Conservation (phyloP, 2,888 invertebrate species). For the Drepana falcataria region DNA sequence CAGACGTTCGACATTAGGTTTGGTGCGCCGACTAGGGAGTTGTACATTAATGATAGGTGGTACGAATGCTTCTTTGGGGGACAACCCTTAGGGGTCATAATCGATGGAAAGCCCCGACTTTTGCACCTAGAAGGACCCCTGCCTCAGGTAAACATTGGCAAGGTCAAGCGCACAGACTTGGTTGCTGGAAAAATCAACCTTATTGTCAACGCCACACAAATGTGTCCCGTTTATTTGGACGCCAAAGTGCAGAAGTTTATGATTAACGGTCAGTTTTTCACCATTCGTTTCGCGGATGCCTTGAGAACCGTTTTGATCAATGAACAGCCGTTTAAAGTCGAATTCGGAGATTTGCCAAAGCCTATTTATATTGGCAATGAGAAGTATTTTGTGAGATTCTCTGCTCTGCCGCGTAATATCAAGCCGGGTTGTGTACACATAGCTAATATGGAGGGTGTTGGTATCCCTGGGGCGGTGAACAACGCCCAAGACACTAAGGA, state of each 20-base stretch:
- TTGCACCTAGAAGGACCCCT: conserved; percentile 93
- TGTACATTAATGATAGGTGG: conserved; percentile 92
- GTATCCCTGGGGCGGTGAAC: conserved; percentile 32
- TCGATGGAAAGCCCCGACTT: conserved; percentile 86
- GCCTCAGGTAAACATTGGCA: conserved; percentile 95
- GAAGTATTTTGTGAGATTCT: conserved; percentile 89
- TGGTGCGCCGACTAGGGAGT: conserved; percentile 94
- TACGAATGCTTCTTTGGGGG: conserved; percentile 97
- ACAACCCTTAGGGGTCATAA: conserved; percentile 87
- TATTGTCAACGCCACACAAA: conserved; percentile 88
- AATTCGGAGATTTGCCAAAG: conserved; percentile 91
- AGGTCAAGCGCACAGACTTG: conserved; percentile 86
- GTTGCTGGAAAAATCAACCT: conserved; percentile 91
- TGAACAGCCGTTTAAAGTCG: conserved; percentile 86
- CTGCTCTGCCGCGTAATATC: conserved; percentile 85
- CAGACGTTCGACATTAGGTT: conserved; percentile 88
- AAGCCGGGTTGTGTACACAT: conserved; percentile 85
- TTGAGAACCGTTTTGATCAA: conserved; percentile 88
- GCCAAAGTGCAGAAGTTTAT: conserved; percentile 89
- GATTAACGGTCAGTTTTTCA: conserved; percentile 84
- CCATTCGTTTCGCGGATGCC: conserved; percentile 88
- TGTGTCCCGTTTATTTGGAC: conserved; percentile 90
- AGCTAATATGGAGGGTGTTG: conserved; percentile 84
- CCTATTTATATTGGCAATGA: conserved; percentile 85
- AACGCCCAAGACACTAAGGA: conserved; percentile 26